These are phyloP conservation scores for Onychomys leucogaster DNA, from an alignment of 2,797 vertebrate genomes.

Conservation along the genomic window DNA sequence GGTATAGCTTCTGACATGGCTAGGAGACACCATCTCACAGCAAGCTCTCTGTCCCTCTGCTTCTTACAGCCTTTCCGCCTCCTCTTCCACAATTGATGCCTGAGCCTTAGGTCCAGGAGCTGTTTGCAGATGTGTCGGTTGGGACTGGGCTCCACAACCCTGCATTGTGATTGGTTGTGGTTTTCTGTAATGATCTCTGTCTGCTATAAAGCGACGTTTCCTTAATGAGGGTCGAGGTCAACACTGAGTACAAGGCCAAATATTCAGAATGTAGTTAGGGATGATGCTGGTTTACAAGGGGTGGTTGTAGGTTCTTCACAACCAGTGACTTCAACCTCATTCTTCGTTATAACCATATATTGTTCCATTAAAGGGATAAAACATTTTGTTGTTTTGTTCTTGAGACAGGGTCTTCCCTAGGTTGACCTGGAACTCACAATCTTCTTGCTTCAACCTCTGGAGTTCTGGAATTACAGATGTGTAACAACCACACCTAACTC, in stretches of 20 bases:
- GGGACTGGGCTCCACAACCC: not conserved
- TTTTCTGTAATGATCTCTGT: not conserved
- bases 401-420: not conserved
- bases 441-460: not conserved
- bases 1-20: not conserved
- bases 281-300: not conserved
- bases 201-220: not conserved
- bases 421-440: not conserved
- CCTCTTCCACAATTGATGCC: not conserved
- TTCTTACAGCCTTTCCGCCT: not conserved
- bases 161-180: not conserved
- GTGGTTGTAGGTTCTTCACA: not conserved
- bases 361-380: not conserved
- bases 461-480: not conserved
- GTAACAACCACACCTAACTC: not conserved
- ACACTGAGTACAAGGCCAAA: not conserved
- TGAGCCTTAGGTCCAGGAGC: not conserved
- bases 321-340: not conserved
- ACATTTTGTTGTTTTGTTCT: not conserved
- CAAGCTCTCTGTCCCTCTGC: not conserved
- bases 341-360: not conserved
- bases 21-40: not conserved
- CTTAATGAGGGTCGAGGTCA: not conserved
- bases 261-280: not conserved
- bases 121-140: not conserved